Percentiles rank a stretch among this genome's conserved stretches.
phyloP scores from a whole-genome alignment of 2,888 invertebrate genomes.

The Nemoura dubitans region DNA sequence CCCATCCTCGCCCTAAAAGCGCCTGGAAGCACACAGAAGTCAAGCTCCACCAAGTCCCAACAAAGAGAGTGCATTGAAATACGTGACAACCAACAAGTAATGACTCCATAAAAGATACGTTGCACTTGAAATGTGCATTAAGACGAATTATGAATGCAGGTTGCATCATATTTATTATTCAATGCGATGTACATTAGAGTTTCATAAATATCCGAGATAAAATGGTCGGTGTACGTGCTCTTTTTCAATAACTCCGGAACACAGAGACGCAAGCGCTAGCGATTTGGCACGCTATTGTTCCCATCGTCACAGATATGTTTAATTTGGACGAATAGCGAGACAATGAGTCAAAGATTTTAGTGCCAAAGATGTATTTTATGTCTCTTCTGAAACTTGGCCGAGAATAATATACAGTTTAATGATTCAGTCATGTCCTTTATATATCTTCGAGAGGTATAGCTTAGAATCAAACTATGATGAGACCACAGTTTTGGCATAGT shows the following conservation, averaged over 20 bases:
- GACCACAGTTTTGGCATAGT: background rate
- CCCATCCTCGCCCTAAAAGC: background rate
- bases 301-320: background rate
- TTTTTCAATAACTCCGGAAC: background rate
- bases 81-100: background rate
- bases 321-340: background rate
- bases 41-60: background rate
- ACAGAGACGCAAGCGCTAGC: background rate
- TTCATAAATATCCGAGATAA: slow-evolving; percentile 12
- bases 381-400: background rate
- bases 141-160: background rate
- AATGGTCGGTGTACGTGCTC: background rate
- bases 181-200: slow-evolving; percentile 2
- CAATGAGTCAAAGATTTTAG: background rate
- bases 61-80: background rate
- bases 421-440: background rate
- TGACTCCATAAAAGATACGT: slow-evolving; percentile 4
- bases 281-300: background rate
- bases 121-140: slow-evolving; percentile 7
- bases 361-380: background rate
- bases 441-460: background rate
- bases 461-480: background rate
- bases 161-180: slow-evolving; percentile 12
- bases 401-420: background rate
- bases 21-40: background rate